These are phyloP conservation scores for Cyprinodon variegatus DNA, from an alignment of 2,113 vertebrate species.

Conservation along the genomic window DNA sequence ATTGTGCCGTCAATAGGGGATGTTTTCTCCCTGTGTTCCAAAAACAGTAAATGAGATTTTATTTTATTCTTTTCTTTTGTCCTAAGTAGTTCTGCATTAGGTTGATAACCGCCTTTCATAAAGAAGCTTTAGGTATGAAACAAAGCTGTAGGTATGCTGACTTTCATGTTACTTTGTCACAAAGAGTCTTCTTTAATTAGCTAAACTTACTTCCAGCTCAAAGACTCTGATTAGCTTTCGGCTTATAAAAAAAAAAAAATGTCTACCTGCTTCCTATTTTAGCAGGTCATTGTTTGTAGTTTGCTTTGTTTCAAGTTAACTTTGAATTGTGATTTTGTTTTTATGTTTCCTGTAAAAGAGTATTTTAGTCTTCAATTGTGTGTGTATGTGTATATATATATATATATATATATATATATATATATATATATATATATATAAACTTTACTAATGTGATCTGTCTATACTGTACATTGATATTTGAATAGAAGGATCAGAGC, in stretches of 20 bases:
- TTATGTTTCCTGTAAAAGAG: neutral
- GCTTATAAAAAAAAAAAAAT: neutral
- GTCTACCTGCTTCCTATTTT: neutral
- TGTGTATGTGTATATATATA: too few relatives aligned
- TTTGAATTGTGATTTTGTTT: constrained; percentile 1
- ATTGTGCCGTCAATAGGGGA: neutral
- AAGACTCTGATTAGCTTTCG: neutral
- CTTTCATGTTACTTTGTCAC: neutral
- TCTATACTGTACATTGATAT: too few relatives aligned
- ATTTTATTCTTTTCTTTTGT: neutral
- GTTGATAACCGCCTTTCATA: neutral
- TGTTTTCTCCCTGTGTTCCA: neutral
- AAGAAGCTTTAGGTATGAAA: neutral
- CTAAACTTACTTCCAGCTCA: neutral
- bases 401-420: too few relatives aligned
- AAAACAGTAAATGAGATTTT: neutral
- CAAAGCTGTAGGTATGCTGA: neutral
- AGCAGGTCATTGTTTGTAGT: neutral
- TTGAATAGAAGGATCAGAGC: too few relatives aligned
- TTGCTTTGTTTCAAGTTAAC: neutral
- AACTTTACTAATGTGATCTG: too few relatives aligned
- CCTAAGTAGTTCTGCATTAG: neutral
- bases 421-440: too few relatives aligned
- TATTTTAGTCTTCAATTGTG: neutral
- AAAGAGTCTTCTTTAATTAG: constrained; percentile 2